Evolutionary conservation across 2,113 vertebrate species (phyloP).

Genomic region (Sphyrna mokarran): DNA sequence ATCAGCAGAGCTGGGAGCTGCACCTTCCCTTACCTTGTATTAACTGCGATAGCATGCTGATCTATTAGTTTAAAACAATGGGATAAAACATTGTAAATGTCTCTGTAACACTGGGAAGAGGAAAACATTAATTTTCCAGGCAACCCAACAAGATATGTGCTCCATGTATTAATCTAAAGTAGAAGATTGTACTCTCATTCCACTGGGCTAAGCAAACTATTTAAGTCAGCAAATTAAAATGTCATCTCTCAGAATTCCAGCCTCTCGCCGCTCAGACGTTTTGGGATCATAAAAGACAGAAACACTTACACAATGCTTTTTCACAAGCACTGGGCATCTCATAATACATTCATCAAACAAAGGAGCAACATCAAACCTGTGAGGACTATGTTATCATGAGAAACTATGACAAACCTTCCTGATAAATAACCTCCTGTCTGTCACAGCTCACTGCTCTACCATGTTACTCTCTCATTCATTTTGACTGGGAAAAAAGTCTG

Average conservation of each 20-base stretch:
- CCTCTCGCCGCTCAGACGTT: neutral
- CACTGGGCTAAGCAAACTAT: neutral
- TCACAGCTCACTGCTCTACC: neutral
- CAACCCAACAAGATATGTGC: neutral
- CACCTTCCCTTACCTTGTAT: neutral
- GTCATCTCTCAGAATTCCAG: neutral
- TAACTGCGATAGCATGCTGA: neutral
- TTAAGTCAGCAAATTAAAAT: neutral
- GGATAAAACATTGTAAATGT: neutral
- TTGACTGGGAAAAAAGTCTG: neutral
- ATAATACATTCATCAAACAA: neutral
- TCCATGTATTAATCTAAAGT: neutral
- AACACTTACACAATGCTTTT: too few relatives aligned
- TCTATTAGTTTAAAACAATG: neutral
- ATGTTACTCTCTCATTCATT: neutral
- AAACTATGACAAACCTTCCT: neutral
- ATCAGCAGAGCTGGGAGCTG: neutral
- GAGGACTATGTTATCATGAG: neutral
- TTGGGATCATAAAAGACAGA: too few relatives aligned
- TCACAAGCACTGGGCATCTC: too few relatives aligned
- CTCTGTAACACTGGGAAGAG: neutral
- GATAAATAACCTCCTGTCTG: neutral
- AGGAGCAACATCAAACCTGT: neutral
- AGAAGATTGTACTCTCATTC: neutral
- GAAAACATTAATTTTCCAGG: neutral